A percentile compares a stretch with the other conserved stretches of the same genome.
phyloP scores from a whole-genome alignment of 2,797 vertebrate genomes.

The Yasuhikotakia modesta region DNA sequence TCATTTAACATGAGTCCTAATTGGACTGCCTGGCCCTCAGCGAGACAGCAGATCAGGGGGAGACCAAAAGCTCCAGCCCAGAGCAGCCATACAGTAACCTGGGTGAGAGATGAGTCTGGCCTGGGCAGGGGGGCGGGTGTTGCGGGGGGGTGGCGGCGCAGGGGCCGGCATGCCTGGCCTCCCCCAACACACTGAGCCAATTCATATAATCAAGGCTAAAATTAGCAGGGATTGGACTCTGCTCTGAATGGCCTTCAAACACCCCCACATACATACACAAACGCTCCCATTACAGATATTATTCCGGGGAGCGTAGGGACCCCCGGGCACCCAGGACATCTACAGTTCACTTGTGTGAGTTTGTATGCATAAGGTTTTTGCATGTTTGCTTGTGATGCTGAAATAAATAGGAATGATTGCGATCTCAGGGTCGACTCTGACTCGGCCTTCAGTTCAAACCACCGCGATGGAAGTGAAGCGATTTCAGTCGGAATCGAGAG shows the following conservation, averaged over 20 bases:
- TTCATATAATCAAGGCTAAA: constrained; percentile 80
- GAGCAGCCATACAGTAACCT: constrained; percentile 40
- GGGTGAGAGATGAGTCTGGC: constrained; percentile 44
- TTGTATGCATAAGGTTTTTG: constrained; percentile 39
- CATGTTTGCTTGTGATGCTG: constrained; percentile 35
- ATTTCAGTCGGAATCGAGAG: constrained; percentile 6
- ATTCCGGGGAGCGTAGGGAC: constrained; percentile 42
- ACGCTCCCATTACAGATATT: constrained; percentile 56
- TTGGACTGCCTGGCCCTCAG: constrained; percentile 29
- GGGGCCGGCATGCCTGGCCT: constrained; percentile 62
- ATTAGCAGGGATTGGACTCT: constrained; percentile 67
- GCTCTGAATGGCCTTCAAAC: constrained; percentile 59
- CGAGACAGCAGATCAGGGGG: constrained; percentile 39
- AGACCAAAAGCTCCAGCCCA: constrained; percentile 34
- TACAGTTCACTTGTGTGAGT: constrained; percentile 40
- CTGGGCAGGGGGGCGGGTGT: constrained; percentile 22
- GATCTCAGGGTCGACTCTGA: constrained; percentile 23
- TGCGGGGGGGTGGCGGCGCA: background rate
- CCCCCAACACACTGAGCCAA: constrained; percentile 74
- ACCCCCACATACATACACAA: constrained; percentile 57
- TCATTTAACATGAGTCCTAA: constrained; percentile 46
- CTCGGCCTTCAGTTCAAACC: constrained; percentile 8
- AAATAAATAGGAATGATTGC: constrained; percentile 38
- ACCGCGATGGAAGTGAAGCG: background rate
- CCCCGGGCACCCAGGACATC: constrained; percentile 51